Percentiles rank a stretch among this genome's conserved stretches.
These are phyloP conservation scores for Myotis findleyi DNA, from an alignment of 2,797 vertebrate species.

Conservation along the genomic window DNA sequence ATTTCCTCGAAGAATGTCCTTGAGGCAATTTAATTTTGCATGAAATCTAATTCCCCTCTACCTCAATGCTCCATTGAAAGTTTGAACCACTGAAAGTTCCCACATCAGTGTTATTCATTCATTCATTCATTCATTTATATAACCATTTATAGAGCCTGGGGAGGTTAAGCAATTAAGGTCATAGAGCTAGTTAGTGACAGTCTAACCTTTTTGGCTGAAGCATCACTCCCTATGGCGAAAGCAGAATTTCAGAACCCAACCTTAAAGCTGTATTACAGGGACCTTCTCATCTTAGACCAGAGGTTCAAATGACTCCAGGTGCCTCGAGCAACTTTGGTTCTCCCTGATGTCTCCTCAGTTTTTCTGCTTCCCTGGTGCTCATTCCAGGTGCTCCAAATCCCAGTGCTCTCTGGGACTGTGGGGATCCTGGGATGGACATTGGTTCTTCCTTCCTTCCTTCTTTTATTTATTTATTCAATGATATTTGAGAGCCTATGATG, in stretches of 20 bases:
- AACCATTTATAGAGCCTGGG: background rate
- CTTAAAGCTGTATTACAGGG: background rate
- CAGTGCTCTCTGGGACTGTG: accelerated
- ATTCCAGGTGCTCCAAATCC: background rate
- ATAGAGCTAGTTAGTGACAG: background rate
- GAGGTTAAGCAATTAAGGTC: background rate
- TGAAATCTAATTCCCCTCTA: background rate
- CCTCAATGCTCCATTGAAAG: background rate
- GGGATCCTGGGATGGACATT: background rate
- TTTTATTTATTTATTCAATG: background rate
- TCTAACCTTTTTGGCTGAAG: background rate
- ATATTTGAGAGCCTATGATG: background rate
- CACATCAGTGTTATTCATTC: background rate
- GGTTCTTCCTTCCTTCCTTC: background rate
- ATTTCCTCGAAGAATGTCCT: background rate
- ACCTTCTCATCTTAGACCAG: background rate
- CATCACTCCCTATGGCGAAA: background rate
- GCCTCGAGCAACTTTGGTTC: background rate
- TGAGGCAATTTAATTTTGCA: background rate
- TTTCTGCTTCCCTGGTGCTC: background rate
- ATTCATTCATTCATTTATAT: background rate
- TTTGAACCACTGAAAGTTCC: background rate
- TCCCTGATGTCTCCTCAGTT: background rate
- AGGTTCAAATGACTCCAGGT: background rate
- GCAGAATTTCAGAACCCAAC: background rate